Evolutionary conservation across 2,113 vertebrate genomes (phyloP).

Genomic region (Macquaria ambigua): DNA sequence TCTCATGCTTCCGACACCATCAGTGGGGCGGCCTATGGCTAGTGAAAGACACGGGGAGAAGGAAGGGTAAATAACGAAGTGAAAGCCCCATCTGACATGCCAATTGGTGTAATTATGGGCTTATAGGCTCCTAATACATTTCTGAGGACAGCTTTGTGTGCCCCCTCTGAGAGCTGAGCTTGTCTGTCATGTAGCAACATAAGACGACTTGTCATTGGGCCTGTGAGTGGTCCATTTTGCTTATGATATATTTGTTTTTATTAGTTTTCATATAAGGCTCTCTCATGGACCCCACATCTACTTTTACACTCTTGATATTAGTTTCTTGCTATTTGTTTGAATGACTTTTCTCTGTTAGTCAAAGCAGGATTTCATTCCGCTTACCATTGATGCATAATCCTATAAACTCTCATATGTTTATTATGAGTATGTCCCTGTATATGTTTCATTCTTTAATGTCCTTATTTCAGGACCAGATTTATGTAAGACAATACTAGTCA

Average conservation of each 20-base stretch:
- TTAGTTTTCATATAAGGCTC: conserved; percentile 14
- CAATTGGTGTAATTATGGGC: conserved; percentile 81
- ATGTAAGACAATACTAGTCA: conserved; percentile 56
- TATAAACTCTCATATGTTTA: conserved; percentile 63
- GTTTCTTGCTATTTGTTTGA: conserved; percentile 57
- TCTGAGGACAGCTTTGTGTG: conserved; percentile 75
- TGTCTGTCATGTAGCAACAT: conserved; percentile 43
- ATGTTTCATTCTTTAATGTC: conserved; percentile 63
- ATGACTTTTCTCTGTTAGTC: conserved; percentile 46
- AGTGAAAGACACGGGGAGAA: conserved; percentile 64
- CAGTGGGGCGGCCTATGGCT: conserved; percentile 24
- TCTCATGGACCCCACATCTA: neutral
- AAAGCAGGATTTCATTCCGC: conserved; percentile 44
- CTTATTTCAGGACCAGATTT: conserved; percentile 47
- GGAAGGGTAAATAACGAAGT: conserved; percentile 55
- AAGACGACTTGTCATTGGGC: conserved; percentile 35
- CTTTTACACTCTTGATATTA: conserved; percentile 35
- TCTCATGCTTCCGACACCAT: conserved; percentile 19
- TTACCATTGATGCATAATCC: conserved; percentile 30
- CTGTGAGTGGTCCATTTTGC: conserved; percentile 24
- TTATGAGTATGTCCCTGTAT: conserved; percentile 66
- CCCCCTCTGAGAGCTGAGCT: conserved; percentile 49
- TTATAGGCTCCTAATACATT: conserved; percentile 79
- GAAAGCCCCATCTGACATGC: conserved; percentile 72
- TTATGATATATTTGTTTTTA: conserved; percentile 21